Base-by-base conservation (phyloP, 2,888 invertebrate genomes). In the Metalampra italica region DNA sequence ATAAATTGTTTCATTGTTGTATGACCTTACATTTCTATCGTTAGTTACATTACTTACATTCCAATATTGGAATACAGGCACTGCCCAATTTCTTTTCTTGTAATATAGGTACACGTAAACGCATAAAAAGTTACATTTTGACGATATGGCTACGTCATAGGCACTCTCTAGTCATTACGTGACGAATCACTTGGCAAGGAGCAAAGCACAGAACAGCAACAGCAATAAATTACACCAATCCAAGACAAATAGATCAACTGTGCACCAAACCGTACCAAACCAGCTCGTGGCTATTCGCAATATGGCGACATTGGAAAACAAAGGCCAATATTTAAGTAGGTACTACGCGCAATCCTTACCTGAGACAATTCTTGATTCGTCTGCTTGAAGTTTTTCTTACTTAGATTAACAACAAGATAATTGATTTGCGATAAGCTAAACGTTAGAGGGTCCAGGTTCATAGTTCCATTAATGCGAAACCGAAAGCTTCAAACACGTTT, bases 401-500 rank as follows among this genome's bases (percentile, higher is more conserved):
- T 96, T 92, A 98, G 93, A 92, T 95, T 96, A 90, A 94, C 93
- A 93, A 98, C 96, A 91, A 97, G 95, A 94, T 95, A 95, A 95
- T 95, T 96, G 92, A 98, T 98, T 95, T 98, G 97, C 93, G 96
- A 96, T 94, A 98, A 95, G 93, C 97, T 96, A 94, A 97, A 96
- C 93, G 96, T 96, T 93, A 97, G 94, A 93, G 97, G 95, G 94
- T 98, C 98, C 94, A 97, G 97, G 96, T 96, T 97, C 97, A 97
- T 97, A 97, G 95, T 97, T 97, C 96, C 96, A 93, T 93, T 92
- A 93, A 94, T 91, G 92, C 94, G 92, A 93, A 93, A 92, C 93
- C 94, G 96, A 96, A 96, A 96, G 96, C 96, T 96, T 96, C 96
- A 96, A 96, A 94, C 92, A 91, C 90, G 92, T 92, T 95, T 95